Base-by-base conservation (phyloP, 1,140 invertebrate genomes). In the Aphidius ervi region DNA sequence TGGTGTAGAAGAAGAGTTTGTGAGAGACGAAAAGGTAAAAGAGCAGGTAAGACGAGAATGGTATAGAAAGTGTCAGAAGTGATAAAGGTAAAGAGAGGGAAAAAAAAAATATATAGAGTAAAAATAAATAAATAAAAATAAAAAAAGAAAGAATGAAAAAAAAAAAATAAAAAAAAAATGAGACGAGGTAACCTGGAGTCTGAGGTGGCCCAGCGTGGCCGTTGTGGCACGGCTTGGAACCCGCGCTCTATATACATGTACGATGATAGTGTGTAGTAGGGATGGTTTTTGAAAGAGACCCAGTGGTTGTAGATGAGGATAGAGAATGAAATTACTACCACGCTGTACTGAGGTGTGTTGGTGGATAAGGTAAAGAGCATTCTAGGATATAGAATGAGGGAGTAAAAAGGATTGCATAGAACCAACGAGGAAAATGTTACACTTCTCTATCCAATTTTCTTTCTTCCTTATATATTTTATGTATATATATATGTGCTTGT, bases 201-300 rank as follows among this genome's bases (percentile, higher is more conserved):
- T 78, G 76, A 78, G 78, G 78, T 80, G 73, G 73, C 68, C 75
- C 75, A 77, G 69, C 74, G 77, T 78, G 78, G 76, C 76, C 76
- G 70, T 69, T 79, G 78, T 67, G 76, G 76, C 75, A 68, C 71
- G 68, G 70, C 75, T 77, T 70, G 76, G 74, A 74, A 74, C 71
- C 76, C 73, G 70, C 76, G 72, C 71, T 69, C 72, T 72, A 31
- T 72, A 31, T 31, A 31, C 23, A 31, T 31, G 4, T 74, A 70
- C 23, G 23, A 31, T 31, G 23, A 31, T 31, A 31, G 23, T 2
- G 23, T 64, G 23, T 31, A 31, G 23, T 31, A 31, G 23, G 23
- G 23, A 31, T 31, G 4, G 68, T 72, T 74, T 77, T 76, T 70
- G 73, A 78, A 76, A 76, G 75, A 79, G 76, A 74, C 69, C 73